Percentiles rank a stretch among this genome's conserved stretches.
Conservation (phyloP, 2,888 invertebrate species). For the Geotrupes spiniger region DNA sequence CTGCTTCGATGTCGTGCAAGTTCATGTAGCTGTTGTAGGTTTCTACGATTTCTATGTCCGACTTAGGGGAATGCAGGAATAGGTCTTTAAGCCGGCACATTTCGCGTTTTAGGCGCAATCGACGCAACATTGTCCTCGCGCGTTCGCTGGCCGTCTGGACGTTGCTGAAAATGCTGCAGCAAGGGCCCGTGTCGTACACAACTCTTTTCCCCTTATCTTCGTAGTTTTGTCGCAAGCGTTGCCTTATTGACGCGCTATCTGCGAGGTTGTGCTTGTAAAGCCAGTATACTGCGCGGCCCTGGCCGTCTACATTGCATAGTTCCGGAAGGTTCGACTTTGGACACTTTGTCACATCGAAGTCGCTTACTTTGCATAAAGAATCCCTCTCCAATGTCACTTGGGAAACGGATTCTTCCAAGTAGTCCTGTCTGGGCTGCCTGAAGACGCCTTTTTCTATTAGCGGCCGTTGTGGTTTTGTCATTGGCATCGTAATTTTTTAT, state of each 20-base stretch:
- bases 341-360: slow-evolving; percentile 21
- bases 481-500: slow-evolving; percentile 2
- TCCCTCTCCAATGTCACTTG: slow-evolving; percentile 16
- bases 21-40: slow-evolving; percentile 20
- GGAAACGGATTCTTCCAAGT: slow-evolving; percentile 20
- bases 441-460: slow-evolving; percentile 17
- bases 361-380: slow-evolving; percentile 27
- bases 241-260: slow-evolving; percentile 14
- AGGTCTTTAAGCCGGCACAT: slow-evolving; percentile 21
- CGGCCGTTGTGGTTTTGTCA: neutral
- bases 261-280: slow-evolving; percentile 24
- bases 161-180: too few relatives aligned
- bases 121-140: neutral
- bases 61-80: slow-evolving; percentile 13
- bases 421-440: slow-evolving; percentile 23
- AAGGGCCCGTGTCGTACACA: neutral
- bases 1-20: slow-evolving; percentile 13
- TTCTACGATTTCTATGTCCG: slow-evolving; percentile 19
- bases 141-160: neutral
- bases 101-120: neutral
- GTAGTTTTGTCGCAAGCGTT: neutral
- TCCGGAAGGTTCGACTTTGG: slow-evolving; percentile 19
- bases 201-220: neutral
- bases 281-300: slow-evolving; percentile 23
- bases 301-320: slow-evolving; percentile 8